phyloP scores from a whole-genome alignment of 2,888 invertebrate species.

The Lasius fuliginosus region DNA sequence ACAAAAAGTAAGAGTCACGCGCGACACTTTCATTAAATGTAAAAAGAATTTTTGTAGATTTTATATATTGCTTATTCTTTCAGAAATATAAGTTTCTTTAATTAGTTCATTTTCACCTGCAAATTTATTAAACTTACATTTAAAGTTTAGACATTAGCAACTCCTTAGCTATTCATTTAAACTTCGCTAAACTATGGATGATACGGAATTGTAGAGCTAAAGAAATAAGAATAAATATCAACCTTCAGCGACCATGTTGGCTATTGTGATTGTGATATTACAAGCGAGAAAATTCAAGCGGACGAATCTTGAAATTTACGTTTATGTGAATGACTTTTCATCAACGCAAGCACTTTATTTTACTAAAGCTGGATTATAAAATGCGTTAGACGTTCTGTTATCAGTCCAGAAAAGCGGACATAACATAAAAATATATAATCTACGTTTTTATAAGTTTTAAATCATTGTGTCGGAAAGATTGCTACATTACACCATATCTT shows the following conservation, averaged over 20 bases:
- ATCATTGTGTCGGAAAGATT: not conserved
- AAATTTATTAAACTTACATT: not conserved
- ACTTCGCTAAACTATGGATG: not conserved
- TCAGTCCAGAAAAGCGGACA: not conserved
- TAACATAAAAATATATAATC: slow-evolving; percentile 9
- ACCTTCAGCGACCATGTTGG: not conserved
- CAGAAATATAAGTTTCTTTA: not conserved
- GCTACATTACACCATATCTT: not conserved
- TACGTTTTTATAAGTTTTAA: not conserved
- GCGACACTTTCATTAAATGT: not conserved
- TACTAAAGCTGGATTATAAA: not conserved
- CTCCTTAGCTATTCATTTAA: not conserved
- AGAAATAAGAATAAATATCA: not conserved
- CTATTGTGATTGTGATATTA: not conserved
- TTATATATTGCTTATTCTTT: not conserved
- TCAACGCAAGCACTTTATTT: slow-evolving; percentile 22
- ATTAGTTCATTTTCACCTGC: not conserved
- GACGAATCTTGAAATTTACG: not conserved
- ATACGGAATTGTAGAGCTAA: not conserved
- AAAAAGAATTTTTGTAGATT: not conserved
- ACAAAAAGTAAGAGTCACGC: not conserved
- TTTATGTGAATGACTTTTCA: slow-evolving; percentile 38
- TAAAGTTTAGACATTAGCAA: not conserved
- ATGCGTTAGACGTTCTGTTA: not conserved
- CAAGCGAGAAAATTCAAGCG: slow-evolving; percentile 11